These are phyloP conservation scores for Papilio dardanus DNA, from an alignment of 1,140 invertebrate genomes.

Conservation along the genomic window DNA sequence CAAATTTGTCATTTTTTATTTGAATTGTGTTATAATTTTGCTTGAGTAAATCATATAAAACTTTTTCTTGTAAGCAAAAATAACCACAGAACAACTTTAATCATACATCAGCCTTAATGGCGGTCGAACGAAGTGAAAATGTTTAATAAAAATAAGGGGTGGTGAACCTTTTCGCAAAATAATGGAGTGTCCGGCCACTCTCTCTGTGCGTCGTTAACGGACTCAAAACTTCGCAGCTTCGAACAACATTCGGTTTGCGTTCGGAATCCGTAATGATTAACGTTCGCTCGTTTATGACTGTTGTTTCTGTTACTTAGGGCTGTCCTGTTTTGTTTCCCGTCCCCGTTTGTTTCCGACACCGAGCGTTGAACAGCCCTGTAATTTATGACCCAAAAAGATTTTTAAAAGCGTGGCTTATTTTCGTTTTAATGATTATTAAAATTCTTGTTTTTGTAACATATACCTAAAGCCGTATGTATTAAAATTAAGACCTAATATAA, in stretches of 20 bases:
- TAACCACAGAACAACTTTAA: constrained; percentile 56
- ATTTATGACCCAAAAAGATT: constrained; percentile 2
- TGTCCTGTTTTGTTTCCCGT: constrained; percentile 43
- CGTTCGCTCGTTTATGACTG: constrained; percentile 64
- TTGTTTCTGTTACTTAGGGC: constrained; percentile 50
- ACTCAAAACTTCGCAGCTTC: constrained; percentile 60
- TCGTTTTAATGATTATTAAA: not conserved
- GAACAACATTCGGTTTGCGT: constrained; percentile 53
- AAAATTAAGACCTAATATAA: too few relatives aligned
- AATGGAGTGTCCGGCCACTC: constrained; percentile 71
- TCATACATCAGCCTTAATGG: constrained; percentile 70
- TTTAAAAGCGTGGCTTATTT: not conserved
- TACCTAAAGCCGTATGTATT: not conserved
- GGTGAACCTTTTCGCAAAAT: constrained; percentile 67
- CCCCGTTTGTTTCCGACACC: constrained; percentile 41
- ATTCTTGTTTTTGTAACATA: too few relatives aligned
- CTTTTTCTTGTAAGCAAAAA: constrained; percentile 32
- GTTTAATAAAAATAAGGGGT: constrained; percentile 59
- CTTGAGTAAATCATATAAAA: not conserved
- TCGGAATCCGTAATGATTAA: constrained; percentile 64
- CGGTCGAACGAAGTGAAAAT: constrained; percentile 59
- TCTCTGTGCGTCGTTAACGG: constrained; percentile 68
- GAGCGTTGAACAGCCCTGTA: not conserved
- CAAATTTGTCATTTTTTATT: not conserved
- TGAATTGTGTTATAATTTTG: not conserved